phyloP scores from a whole-genome alignment of 2,888 invertebrate species.

The Micoletzkya japonica region DNA sequence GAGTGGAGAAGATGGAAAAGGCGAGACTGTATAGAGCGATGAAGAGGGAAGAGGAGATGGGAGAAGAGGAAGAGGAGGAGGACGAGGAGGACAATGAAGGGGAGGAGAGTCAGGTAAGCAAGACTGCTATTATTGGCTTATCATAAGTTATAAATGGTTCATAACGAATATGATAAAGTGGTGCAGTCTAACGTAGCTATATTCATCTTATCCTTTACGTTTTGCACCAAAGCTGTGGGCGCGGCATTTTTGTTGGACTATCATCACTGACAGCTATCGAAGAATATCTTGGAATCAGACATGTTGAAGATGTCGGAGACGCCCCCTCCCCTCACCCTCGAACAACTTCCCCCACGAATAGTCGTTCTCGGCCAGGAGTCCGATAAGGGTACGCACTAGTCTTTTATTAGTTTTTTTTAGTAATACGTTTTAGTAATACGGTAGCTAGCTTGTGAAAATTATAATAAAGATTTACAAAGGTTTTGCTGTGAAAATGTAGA shows the following conservation, averaged over 20 bases:
- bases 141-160: too few species aligned
- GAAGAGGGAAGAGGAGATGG: background rate
- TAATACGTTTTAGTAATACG: background rate
- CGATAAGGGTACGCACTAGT: conserved; percentile 6
- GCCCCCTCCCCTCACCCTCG: too few species aligned
- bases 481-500: background rate
- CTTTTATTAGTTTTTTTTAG: background rate
- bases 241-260: too few species aligned
- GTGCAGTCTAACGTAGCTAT: too few species aligned
- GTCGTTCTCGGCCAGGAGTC: conserved; percentile 18
- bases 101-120: background rate
- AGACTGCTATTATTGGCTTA: too few species aligned
- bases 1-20: conserved; percentile 3
- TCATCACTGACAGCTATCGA: too few species aligned
- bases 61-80: background rate
- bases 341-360: conserved; percentile 9
- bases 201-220: too few species aligned
- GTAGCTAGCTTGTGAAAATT: background rate
- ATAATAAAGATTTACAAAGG: background rate
- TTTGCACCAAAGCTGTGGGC: too few species aligned
- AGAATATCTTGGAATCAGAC: too few species aligned
- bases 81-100: background rate
- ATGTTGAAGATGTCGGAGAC: too few species aligned
- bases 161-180: too few species aligned
- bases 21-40: background rate